These are phyloP conservation scores for Leptinotarsa defecta DNA, from an alignment of 1,140 invertebrate species.

Conservation along the genomic window DNA sequence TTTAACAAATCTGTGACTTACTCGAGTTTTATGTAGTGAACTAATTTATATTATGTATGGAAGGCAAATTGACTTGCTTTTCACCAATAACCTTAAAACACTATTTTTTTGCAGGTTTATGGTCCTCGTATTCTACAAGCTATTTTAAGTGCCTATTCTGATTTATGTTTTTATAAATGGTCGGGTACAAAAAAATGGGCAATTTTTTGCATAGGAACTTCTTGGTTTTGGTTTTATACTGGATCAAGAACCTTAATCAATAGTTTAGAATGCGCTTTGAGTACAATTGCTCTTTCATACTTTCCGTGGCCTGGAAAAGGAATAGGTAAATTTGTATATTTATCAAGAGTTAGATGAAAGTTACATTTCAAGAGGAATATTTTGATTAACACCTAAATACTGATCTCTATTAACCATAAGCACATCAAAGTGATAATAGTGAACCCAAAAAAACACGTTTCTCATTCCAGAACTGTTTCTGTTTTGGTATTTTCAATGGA, in stretches of 20 bases:
- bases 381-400: too few species aligned
- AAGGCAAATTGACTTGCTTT: background rate
- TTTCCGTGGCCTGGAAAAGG: conserved; percentile 72
- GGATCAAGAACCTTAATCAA: conserved; percentile 84
- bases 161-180: conserved; percentile 76
- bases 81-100: background rate
- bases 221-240: conserved; percentile 91
- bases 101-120: conserved; percentile 61
- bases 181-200: conserved; percentile 69
- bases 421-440: too few species aligned
- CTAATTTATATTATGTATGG: too few species aligned
- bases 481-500: too few species aligned
- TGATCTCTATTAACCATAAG: too few species aligned
- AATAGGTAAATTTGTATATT: conserved; percentile 35
- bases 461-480: too few species aligned
- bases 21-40: too few species aligned
- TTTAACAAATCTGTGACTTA: too few species aligned
- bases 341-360: too few species aligned
- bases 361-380: too few species aligned
- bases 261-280: conserved; percentile 78
- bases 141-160: conserved; percentile 72
- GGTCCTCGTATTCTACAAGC: conserved; percentile 80
- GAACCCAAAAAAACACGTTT: too few species aligned
- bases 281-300: conserved; percentile 77
- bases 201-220: conserved; percentile 66